Evolutionary conservation across 2,113 vertebrate species (phyloP), one percentile per base, ranked within the genome.

Genomic region (Cochlearius cochlearius): DNA sequence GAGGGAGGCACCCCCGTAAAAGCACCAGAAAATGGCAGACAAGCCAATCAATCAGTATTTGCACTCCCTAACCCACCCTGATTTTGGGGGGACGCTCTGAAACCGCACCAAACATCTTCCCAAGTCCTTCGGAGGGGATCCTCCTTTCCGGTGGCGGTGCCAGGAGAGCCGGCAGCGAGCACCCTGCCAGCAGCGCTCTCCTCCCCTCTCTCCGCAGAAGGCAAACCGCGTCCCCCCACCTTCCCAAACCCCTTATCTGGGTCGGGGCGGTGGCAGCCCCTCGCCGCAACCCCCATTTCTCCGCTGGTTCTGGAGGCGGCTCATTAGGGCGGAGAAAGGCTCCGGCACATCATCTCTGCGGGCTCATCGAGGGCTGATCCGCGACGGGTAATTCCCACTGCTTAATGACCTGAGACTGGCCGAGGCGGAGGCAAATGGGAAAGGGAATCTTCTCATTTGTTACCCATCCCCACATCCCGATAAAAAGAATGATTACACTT

Each of bases 331-430:
- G 83, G 69, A 82, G 89, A 87, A 95, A 93, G 75, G 90, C 94
- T 78, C 30, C 43, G 1, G 82, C 0, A 3, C 93, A 90, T 63
- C 91, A 85, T 86, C 88, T 97, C 92, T 62, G 53, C 16, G 3
- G 88, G 80, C 71, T 66, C 26, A 34, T 41, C 9, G 19, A 68
- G 86, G 97, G 74, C 84, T 95, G 94, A 97, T 95, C 86, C 18
- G 1, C 4, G 26, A 79, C 25, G 38, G 92, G 96, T 86, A 94
- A 97, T 97, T 97, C 97, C 95, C 86, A 95, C 75, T 96, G 92
- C 93, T 95, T 97, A 96, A 96, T 97, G 96, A 97, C 96, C 94
- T 80, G 91, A 97, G 94, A 96, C 96, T 80, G 58, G 94, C 49
- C 26, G 0, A 91, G 91, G 67, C 26, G 1, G 58, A 92, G 86